phyloP scores from a whole-genome alignment of 2,113 vertebrate genomes.

The Menura novaehollandiae region DNA sequence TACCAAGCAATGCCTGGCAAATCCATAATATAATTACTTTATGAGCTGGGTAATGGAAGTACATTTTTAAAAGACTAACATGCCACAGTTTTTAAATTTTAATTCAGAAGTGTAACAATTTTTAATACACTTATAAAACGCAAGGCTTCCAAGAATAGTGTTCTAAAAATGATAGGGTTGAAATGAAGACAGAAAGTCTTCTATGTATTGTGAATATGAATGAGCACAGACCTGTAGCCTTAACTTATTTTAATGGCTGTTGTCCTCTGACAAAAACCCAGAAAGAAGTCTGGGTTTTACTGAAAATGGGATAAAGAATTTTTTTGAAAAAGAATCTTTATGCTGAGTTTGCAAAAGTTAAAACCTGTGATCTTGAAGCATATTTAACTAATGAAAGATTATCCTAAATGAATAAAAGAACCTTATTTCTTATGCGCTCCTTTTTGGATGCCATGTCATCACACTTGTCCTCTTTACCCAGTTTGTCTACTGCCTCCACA shows the following conservation, averaged over 20 bases:
- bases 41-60: not conserved
- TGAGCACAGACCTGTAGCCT: not conserved
- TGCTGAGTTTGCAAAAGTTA: slow-evolving; percentile 16
- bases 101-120: not conserved
- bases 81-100: not conserved
- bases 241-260: not conserved
- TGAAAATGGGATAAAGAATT: not conserved
- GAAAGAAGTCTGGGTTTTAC: not conserved
- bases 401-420: slow-evolving; percentile 73
- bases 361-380: slow-evolving; percentile 1
- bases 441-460: slow-evolving; percentile 84
- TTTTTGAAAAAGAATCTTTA: not conserved
- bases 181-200: not conserved
- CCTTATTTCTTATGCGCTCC: slow-evolving; percentile 91
- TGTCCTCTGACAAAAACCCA: not conserved
- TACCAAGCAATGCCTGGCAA: not conserved
- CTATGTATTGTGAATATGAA: not conserved
- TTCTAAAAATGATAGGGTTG: not conserved
- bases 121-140: not conserved
- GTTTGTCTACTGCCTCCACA: slow-evolving; percentile 81
- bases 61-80: not conserved
- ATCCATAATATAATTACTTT: not conserved
- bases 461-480: slow-evolving; percentile 84
- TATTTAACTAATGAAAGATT: slow-evolving; percentile 57
- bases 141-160: not conserved